These are phyloP conservation scores for Stegophylla sp. DNA, from an alignment of 2,888 invertebrate species.

Conservation along the genomic window DNA sequence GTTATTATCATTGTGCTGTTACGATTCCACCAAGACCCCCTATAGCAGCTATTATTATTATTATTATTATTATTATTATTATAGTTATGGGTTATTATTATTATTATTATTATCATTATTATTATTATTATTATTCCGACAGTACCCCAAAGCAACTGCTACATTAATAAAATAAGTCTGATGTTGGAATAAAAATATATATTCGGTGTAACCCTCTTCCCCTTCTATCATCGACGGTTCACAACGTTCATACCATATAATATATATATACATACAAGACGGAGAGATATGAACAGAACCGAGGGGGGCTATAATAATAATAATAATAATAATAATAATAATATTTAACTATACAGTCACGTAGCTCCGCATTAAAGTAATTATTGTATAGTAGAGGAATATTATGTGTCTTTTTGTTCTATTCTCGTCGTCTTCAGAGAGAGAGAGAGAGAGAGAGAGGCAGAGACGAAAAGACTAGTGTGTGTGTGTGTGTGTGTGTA, in stretches of 20 bases:
- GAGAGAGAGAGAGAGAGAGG: too few species aligned
- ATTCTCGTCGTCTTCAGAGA: constrained; percentile 42
- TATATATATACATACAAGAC: constrained; percentile 12
- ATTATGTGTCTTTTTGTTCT: constrained; percentile 57
- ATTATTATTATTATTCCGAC: constrained; percentile 53
- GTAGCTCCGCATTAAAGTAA: constrained; percentile 54
- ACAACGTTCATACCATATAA: constrained; percentile 2
- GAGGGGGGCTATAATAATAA: constrained; percentile 55
- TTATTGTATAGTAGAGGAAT: constrained; percentile 52
- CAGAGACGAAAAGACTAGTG: constrained; percentile 18
- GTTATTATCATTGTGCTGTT: constrained; percentile 61
- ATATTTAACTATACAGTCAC: constrained; percentile 58
- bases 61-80: constrained; percentile 41
- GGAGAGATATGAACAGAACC: constrained; percentile 43
- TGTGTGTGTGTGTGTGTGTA: constrained; percentile 1
- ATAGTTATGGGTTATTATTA: constrained; percentile 47
- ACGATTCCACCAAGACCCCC: constrained; percentile 59
- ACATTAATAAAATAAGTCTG: constrained; percentile 57
- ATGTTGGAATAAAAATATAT: constrained; percentile 51
- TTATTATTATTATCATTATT: constrained; percentile 47
- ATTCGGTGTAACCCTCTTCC: constrained; percentile 49
- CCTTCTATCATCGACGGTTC: constrained; percentile 22
- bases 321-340: constrained; percentile 56
- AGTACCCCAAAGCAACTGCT: constrained; percentile 55
- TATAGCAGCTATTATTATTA: constrained; percentile 57